Percentiles rank a stretch among this genome's conserved stretches.
These are phyloP conservation scores for Holacanthus passer DNA, from an alignment of 2,113 vertebrate species.

Conservation along the genomic window DNA sequence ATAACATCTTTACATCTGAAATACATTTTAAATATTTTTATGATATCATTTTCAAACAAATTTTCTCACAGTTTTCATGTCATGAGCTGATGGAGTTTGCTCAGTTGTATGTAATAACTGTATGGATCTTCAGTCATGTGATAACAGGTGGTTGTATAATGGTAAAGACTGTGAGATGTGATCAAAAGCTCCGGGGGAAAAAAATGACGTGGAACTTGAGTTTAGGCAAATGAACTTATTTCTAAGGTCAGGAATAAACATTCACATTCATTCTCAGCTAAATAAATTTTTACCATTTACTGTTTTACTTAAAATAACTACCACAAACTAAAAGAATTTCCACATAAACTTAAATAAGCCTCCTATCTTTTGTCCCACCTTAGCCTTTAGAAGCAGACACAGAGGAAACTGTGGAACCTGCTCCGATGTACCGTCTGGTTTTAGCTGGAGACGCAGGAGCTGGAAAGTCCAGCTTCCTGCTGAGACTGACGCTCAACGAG, in stretches of 20 bases:
- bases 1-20: too few relatives aligned
- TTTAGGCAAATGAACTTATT: neutral
- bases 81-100: neutral
- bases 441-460: constrained; percentile 82
- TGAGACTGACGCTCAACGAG: constrained; percentile 81
- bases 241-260: too few relatives aligned
- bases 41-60: too few relatives aligned
- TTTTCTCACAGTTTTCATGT: too few relatives aligned
- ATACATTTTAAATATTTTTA: too few relatives aligned
- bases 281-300: neutral
- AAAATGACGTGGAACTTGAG: neutral
- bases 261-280: neutral
- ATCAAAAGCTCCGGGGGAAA: neutral
- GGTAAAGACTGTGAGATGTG: neutral
- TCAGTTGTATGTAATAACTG: neutral
- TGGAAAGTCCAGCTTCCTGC: constrained; percentile 86
- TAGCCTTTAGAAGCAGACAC: constrained; percentile 54
- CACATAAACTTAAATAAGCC: neutral
- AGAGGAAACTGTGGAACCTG: neutral
- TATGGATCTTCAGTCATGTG: neutral
- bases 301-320: neutral
- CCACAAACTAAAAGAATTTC: neutral
- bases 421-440: constrained; percentile 79
- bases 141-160: neutral
- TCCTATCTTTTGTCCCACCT: neutral